Percentiles rank a stretch among this genome's conserved stretches.
These are phyloP conservation scores for Acridotheres tristis DNA, from an alignment of 2,797 vertebrate species.

Conservation along the genomic window DNA sequence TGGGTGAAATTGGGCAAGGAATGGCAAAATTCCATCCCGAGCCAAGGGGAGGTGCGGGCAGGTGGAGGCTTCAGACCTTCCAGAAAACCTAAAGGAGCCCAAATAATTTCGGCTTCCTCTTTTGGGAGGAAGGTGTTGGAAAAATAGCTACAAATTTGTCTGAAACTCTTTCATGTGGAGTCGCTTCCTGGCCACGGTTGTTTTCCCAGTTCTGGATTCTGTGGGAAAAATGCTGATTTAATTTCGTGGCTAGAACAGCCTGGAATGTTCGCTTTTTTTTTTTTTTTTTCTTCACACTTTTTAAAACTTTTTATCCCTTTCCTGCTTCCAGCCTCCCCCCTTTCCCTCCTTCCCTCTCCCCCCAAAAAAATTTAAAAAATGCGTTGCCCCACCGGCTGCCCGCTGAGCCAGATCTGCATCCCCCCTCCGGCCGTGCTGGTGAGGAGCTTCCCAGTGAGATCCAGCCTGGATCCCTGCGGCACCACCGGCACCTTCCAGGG, in stretches of 20 bases:
- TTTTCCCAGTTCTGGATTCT: background rate
- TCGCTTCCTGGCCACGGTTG: too few relatives aligned
- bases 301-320: background rate
- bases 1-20: background rate
- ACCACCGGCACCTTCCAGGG: accelerated
- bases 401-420: background rate
- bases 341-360: too few relatives aligned
- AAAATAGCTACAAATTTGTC: background rate
- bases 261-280: background rate
- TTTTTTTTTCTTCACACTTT: background rate
- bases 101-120: background rate
- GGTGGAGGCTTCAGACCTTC: background rate
- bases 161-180: accelerated
- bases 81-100: background rate
- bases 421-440: background rate
- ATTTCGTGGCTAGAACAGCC: accelerated
- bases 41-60: background rate
- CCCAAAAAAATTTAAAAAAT: background rate
- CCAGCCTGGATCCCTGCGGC: background rate
- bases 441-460: background rate
- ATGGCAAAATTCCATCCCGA: background rate
- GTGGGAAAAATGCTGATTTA: accelerated
- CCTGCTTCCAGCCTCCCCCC: background rate
- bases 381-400: background rate
- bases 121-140: background rate